A percentile compares a stretch with the other conserved stretches of the same genome.
Evolutionary conservation across 2,888 invertebrate genomes (phyloP).

Genomic region (Phytoseiulus persimilis): DNA sequence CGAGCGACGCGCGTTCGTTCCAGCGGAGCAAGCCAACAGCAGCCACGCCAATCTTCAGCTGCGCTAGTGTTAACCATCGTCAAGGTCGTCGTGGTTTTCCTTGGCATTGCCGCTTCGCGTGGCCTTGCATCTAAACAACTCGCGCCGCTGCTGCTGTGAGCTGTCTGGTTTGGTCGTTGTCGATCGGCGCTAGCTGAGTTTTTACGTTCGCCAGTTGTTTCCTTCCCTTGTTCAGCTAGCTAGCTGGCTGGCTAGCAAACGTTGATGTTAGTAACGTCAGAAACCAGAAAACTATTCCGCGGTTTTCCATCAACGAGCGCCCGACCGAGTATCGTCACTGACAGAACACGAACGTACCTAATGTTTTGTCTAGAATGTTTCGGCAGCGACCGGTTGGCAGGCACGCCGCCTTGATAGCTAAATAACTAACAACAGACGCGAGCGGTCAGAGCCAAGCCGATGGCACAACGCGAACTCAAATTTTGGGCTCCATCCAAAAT

Average conservation of each 20-base stretch:
- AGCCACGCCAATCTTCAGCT: neutral
- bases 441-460: neutral
- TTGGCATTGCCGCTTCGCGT: slow-evolving; percentile 5
- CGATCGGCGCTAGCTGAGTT: neutral
- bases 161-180: neutral
- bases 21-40: neutral
- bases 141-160: neutral
- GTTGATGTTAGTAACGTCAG: neutral
- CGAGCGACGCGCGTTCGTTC: neutral
- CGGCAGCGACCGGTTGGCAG: neutral
- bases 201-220: neutral
- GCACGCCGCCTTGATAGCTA: neutral
- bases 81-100: neutral
- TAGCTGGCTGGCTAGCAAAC: neutral
- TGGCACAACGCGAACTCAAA: neutral
- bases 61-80: neutral
- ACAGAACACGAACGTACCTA: neutral
- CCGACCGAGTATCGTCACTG: neutral
- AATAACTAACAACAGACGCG: neutral
- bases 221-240: neutral
- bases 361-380: neutral
- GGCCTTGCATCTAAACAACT: neutral
- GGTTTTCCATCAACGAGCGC: neutral
- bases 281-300: neutral
- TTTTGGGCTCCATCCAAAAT: neutral